These are phyloP conservation scores for Dipus sagitta DNA, from an alignment of 2,797 vertebrate species.

Conservation along the genomic window DNA sequence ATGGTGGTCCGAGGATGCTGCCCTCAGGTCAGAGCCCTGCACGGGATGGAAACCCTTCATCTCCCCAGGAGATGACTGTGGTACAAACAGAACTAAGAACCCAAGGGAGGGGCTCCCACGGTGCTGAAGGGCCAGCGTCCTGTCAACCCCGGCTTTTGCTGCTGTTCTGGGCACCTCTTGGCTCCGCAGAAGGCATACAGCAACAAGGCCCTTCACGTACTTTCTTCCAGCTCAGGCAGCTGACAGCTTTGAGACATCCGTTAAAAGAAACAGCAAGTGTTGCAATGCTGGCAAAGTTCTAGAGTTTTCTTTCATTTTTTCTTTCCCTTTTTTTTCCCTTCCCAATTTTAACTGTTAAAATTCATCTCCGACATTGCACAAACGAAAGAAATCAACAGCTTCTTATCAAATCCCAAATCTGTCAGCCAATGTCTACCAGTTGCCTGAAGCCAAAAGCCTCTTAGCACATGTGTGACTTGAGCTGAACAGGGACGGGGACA, in stretches of 20 bases:
- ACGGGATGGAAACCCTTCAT: fast-evolving
- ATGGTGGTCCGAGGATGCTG: not conserved
- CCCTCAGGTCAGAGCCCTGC: not conserved
- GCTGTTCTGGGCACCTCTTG: not conserved
- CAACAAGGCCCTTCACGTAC: not conserved
- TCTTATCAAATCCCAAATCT: slow-evolving; percentile 80
- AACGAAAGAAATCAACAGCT: slow-evolving; percentile 74
- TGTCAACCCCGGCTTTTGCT: not conserved
- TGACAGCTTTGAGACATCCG: slow-evolving; percentile 48
- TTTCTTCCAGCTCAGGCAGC: not conserved
- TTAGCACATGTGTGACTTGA: slow-evolving; percentile 74
- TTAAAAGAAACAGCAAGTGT: slow-evolving; percentile 64
- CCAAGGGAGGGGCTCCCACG: fast-evolving
- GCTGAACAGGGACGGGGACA: slow-evolving; percentile 68
- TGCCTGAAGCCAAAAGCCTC: slow-evolving; percentile 71
- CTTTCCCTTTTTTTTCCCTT: slow-evolving; percentile 6
- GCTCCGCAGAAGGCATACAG: not conserved
- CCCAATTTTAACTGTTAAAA: slow-evolving; percentile 78
- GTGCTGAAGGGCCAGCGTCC: not conserved
- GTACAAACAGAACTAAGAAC: not conserved
- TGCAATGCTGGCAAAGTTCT: slow-evolving; percentile 57
- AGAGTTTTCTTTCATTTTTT: slow-evolving; percentile 23
- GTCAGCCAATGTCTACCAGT: slow-evolving; percentile 79
- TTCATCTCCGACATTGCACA: slow-evolving; percentile 66
- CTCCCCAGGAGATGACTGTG: too few species aligned